phyloP scores from a whole-genome alignment of 2,797 vertebrate species.

The Lepidocolaptes lacrymiger region DNA sequence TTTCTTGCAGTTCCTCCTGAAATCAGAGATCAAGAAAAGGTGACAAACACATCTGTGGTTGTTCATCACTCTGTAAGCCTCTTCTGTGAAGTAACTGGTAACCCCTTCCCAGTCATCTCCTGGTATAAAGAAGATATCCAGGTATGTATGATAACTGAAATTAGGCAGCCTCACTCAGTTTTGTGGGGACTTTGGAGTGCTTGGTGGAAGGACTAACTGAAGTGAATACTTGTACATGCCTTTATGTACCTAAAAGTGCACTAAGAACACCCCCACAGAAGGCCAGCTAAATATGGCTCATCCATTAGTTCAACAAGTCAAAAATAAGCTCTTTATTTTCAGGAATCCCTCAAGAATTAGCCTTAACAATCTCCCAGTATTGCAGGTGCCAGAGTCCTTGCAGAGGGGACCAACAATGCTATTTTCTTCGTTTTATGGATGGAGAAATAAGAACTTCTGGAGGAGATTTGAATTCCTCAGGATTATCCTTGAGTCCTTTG shows the following conservation, averaged over 20 bases:
- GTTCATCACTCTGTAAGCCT: constrained; percentile 84
- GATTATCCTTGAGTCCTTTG: not conserved
- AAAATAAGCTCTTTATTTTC: not conserved
- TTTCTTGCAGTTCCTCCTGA: constrained; percentile 89
- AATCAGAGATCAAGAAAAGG: constrained; percentile 81
- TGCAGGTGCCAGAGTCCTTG: not conserved
- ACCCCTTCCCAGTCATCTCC: constrained; percentile 86
- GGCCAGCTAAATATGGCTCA: not conserved
- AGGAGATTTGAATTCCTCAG: not conserved
- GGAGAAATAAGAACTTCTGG: not conserved
- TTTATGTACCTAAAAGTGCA: not conserved
- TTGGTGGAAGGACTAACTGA: not conserved
- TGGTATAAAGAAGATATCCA: constrained; percentile 90
- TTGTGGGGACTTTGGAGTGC: not conserved
- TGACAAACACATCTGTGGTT: constrained; percentile 85
- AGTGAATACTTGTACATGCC: not conserved
- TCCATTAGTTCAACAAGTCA: not conserved
- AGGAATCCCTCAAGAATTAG: not conserved
- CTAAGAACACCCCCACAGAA: not conserved
- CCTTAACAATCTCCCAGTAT: not conserved
- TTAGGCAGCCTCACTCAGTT: not conserved
- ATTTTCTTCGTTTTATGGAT: not conserved
- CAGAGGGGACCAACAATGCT: not conserved
- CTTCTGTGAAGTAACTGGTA: constrained; percentile 90
- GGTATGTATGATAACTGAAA: constrained; percentile 75